Evolutionary conservation across 2,113 vertebrate genomes (phyloP).

Genomic region (Microcebus ravelobensis): DNA sequence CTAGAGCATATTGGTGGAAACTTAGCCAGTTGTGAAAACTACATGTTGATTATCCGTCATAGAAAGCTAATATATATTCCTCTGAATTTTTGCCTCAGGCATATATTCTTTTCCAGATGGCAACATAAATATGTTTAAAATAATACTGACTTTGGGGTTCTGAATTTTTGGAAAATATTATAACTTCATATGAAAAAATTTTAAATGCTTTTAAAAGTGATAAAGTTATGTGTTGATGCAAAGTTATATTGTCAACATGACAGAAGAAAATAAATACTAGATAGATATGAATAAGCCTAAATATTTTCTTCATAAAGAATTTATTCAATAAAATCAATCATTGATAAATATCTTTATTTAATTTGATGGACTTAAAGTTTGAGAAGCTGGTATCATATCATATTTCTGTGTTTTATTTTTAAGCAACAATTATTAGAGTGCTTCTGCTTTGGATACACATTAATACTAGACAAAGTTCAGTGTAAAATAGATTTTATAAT

Average conservation of each 20-base stretch:
- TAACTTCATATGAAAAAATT: neutral
- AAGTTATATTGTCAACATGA: neutral
- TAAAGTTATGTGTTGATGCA: neutral
- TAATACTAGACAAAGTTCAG: neutral
- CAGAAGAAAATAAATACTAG: constrained; percentile 23
- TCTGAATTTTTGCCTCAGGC: neutral
- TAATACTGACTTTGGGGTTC: neutral
- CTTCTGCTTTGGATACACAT: neutral
- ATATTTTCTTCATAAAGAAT: neutral
- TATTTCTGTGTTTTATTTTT: constrained; percentile 31
- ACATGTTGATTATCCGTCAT: neutral
- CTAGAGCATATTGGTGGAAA: neutral
- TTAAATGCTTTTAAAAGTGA: neutral
- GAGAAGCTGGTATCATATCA: neutral
- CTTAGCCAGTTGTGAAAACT: neutral
- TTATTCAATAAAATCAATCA: constrained; percentile 15
- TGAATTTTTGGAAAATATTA: constrained; percentile 18
- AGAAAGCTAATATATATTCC: neutral
- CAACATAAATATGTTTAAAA: constrained; percentile 21
- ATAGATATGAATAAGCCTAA: neutral
- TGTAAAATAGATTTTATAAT: constrained; percentile 29
- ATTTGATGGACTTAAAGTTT: constrained; percentile 24
- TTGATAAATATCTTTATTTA: constrained; percentile 28
- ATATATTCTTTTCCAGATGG: neutral
- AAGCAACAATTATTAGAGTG: neutral